phyloP scores from a whole-genome alignment of 2,797 vertebrate genomes.

The Takifugu rubripes region DNA sequence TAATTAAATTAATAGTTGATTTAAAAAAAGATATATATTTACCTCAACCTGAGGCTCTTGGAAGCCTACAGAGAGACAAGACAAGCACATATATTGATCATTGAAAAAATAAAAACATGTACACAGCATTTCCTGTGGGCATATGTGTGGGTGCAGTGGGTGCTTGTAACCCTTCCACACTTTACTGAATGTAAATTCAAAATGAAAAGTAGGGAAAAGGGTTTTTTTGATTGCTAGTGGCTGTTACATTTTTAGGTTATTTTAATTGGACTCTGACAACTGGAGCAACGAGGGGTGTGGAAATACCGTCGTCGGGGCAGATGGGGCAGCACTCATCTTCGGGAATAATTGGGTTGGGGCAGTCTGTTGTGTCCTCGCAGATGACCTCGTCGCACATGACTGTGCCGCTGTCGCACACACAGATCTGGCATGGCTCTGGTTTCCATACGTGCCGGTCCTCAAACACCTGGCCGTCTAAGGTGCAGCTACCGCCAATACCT shows the following conservation, averaged over 20 bases:
- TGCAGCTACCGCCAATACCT: constrained; percentile 77
- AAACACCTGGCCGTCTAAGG: constrained; percentile 81
- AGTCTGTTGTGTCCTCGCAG: constrained; percentile 82
- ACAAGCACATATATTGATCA: neutral
- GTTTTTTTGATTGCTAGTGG: neutral
- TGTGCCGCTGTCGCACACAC: constrained; percentile 88
- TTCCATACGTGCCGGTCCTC: constrained; percentile 91
- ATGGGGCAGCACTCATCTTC: constrained; percentile 89
- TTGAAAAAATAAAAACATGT: neutral
- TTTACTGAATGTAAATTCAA: neutral
- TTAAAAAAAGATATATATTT: constrained; percentile 37
- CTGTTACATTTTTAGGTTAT: neutral
- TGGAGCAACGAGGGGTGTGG: neutral
- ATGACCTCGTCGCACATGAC: constrained; percentile 88
- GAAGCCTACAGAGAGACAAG: constrained; percentile 56
- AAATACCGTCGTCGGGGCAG: constrained; percentile 80
- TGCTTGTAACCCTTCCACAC: neutral
- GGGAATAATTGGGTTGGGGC: constrained; percentile 80
- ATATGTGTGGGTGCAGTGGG: neutral
- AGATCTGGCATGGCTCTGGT: constrained; percentile 87
- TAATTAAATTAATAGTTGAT: neutral
- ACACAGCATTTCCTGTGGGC: neutral
- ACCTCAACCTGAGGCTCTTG: constrained; percentile 69
- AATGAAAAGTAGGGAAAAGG: neutral
- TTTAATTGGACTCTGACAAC: neutral